Base-by-base conservation (phyloP, 2,797 vertebrate genomes). In the Peromyscus nudipes region DNA sequence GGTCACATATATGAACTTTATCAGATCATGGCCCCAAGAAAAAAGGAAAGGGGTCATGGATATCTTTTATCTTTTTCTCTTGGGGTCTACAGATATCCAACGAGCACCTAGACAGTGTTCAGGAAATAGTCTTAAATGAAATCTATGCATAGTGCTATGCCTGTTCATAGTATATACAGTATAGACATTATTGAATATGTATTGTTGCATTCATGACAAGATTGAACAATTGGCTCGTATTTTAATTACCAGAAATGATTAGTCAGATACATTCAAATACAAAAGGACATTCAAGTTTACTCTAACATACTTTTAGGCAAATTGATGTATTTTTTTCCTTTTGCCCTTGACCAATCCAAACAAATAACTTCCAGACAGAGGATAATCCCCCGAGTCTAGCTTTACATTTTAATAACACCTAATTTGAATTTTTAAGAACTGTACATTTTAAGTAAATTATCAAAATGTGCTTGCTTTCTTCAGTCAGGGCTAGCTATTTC, bases 371-470 rank as follows among this genome's bases (percentile, higher is more conserved):
- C 69, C 14, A 27, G 52, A n/a, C 75, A 7, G 55, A 67, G 14
- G n/a, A 3, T 40, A 10, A 46, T 14, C 19, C 29, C 23, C 27
- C 4, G 52, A 80, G n/a, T 46, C 43, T 10, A 43, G 64, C 40
- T 73, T 62, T 23, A 34, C 29, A 31, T 49, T 69, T 60, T 62
- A 76, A 73, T 76, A 91, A 55, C 49, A 89, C 27, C 93, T 21
- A 31, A 37, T 94, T 69, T 84, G 40, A 96, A 88, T 91, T 81
- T 89, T 85, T 31, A 71, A 31, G 89, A 75, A 40, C 73, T 76
- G 34, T 52, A 23, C 14, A 62, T 14, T 46, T 92, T 94, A 90
- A 2, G 1, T 82, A 75, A 49, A 96, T 93, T 82, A 49, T 65
- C 73, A 43, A 55, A 55, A 7, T 17, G 0, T 65, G 37, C 55